A percentile compares a stretch with the other conserved stretches of the same genome.
These are phyloP conservation scores for Cataglyphis rosenhaueri DNA, from an alignment of 2,888 invertebrate genomes.

Conservation along the genomic window DNA sequence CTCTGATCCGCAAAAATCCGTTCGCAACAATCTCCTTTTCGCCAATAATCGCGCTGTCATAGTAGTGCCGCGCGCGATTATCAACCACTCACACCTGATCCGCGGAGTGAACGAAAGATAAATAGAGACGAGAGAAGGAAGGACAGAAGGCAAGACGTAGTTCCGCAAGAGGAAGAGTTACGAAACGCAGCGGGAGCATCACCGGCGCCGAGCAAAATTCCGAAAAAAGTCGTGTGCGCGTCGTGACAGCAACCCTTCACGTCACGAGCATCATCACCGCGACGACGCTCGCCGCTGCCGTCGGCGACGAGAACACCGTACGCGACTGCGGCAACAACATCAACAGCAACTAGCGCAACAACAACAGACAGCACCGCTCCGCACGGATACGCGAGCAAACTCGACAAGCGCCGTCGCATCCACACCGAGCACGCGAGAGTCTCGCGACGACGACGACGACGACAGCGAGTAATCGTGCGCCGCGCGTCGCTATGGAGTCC, in stretches of 20 bases:
- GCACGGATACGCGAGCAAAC: slow-evolving; percentile 12
- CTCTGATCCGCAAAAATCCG: slow-evolving; percentile 5
- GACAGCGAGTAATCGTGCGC: slow-evolving; percentile 69
- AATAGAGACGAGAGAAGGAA: slow-evolving; percentile 21
- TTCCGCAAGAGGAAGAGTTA: slow-evolving; percentile 28
- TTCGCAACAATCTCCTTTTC: slow-evolving; percentile 20
- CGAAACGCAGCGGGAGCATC: slow-evolving; percentile 20
- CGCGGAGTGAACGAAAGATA: slow-evolving; percentile 38
- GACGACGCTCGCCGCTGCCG: slow-evolving; percentile 54
- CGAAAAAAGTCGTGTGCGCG: slow-evolving; percentile 56
- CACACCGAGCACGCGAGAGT: slow-evolving; percentile 67
- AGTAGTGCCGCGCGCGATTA: slow-evolving; percentile 54
- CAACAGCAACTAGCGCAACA: slow-evolving; percentile 12
- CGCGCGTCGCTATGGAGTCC: slow-evolving; percentile 88
- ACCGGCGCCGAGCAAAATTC: slow-evolving; percentile 26
- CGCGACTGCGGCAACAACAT: slow-evolving; percentile 44
- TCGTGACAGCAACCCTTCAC: slow-evolving; percentile 51
- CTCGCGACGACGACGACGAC: slow-evolving; percentile 66
- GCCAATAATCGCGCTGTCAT: slow-evolving; percentile 50
- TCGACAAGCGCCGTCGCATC: slow-evolving; percentile 55
- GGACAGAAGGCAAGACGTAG: slow-evolving; percentile 7
- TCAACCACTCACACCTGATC: slow-evolving; percentile 50
- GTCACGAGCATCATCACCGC: slow-evolving; percentile 51
- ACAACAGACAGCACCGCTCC: slow-evolving; percentile 15
- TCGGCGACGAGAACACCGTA: slow-evolving; percentile 58